Base-by-base conservation (phyloP, 2,888 invertebrate species). In the Agrenia bidenticulata region DNA sequence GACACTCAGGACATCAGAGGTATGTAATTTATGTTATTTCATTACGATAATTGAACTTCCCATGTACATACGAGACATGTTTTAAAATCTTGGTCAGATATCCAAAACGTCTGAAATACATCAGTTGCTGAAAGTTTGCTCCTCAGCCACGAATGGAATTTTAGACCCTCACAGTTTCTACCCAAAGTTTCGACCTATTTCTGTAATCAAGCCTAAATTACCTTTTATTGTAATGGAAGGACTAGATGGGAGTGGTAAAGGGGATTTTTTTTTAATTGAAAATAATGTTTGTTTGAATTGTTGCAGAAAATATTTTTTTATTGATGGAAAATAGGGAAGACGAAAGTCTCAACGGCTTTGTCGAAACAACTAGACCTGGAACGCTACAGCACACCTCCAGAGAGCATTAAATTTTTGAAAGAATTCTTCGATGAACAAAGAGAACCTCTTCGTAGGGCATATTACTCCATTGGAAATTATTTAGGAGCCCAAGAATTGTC, bases 211-310 rank as follows among this genome's bases (percentile, higher is more conserved):
- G 66, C 77, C 76, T 58, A 77, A 80, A 73, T 66, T 73, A 66
- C 81, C 81, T 1, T 78, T 82, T 39, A 79, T 82, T 59, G 80
- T 82, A 4, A 73, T 83, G 19, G 83, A 83, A 79, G 83, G 83
- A 1, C 77, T 83, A 7, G 82, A 83, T 78, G 82, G 81, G 17
- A 80, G 79, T 73, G 82, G 82, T 81, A 77, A 66, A 27, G 21
- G 5, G 5, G 45, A 51, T n/a, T n/a, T n/a, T n/a, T n/a, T n/a
- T n/a, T n/a, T n/a, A n/a, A n/a, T n/a, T n/a, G n/a, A n/a, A n/a
- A n/a, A n/a, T n/a, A n/a, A n/a, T n/a, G n/a, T n/a, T n/a, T n/a
- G n/a, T n/a, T n/a, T n/a, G n/a, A n/a, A n/a, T n/a, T n/a, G n/a
- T n/a, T n/a, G n/a, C n/a, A n/a, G 11, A 32, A 32, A 32, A 32